Conservation (phyloP, 2,797 vertebrate species). For the Serranus cabrilla region DNA sequence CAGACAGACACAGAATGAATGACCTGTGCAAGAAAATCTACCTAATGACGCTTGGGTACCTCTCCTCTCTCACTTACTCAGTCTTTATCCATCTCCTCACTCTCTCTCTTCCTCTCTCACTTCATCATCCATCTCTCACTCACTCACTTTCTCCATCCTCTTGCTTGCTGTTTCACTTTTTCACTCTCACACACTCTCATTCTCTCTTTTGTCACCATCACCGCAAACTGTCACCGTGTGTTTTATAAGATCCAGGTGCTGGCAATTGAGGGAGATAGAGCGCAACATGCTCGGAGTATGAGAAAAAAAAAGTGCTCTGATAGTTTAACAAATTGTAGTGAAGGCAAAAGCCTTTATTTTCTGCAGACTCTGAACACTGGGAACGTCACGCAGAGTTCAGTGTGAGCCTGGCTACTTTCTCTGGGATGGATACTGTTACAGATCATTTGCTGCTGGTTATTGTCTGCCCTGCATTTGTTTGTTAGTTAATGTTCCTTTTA, state of each 20-base stretch:
- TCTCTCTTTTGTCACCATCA: constrained; percentile 72
- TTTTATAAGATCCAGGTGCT: constrained; percentile 82
- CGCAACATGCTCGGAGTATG: constrained; percentile 25
- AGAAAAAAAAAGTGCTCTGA: constrained; percentile 34
- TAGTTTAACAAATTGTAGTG: constrained; percentile 57
- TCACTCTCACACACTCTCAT: constrained; percentile 40
- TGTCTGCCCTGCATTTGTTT: constrained; percentile 53
- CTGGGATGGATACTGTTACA: constrained; percentile 54
- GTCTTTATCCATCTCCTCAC: constrained; percentile 59
- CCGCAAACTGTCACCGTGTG: constrained; percentile 58
- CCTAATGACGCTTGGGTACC: constrained; percentile 76
- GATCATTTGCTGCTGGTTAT: constrained; percentile 52
- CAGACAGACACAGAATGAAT: constrained; percentile 70
- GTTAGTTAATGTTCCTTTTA: constrained; percentile 38
- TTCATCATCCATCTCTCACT: constrained; percentile 69
- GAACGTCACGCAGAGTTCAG: constrained; percentile 72
- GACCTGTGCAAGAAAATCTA: constrained; percentile 66
- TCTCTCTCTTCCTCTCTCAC: constrained; percentile 62
- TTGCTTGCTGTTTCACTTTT: constrained; percentile 7
- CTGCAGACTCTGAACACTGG: constrained; percentile 47
- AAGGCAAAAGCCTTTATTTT: constrained; percentile 46
- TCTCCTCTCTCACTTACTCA: constrained; percentile 72
- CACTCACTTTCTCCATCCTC: constrained; percentile 50
- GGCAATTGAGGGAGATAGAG: constrained; percentile 65
- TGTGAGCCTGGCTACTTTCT: constrained; percentile 48